Percentiles rank a stretch among this genome's conserved stretches.
Conservation (phyloP, 2,113 vertebrate species). For the Nothocercus julius region DNA sequence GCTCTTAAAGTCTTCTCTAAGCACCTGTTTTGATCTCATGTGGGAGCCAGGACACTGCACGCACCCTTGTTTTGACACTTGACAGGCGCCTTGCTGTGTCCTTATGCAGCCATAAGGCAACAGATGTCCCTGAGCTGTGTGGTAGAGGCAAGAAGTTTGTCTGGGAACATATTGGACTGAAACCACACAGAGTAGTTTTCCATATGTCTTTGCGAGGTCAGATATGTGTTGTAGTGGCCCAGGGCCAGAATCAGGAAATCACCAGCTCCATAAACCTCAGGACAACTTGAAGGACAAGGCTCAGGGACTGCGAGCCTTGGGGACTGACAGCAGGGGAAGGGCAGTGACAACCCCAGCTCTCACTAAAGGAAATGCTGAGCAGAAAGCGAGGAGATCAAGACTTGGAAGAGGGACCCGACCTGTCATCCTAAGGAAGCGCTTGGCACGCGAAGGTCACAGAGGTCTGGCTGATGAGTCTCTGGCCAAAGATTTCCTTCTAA, state of each 20-base stretch:
- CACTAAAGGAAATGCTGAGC: background rate
- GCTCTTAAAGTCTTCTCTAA: background rate
- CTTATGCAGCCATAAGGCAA: fast-evolving
- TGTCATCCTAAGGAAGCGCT: background rate
- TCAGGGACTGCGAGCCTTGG: background rate
- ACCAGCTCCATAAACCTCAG: background rate
- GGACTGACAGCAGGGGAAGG: background rate
- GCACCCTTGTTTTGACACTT: background rate
- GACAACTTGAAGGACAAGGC: background rate
- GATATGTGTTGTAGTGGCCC: background rate
- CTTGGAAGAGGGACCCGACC: background rate
- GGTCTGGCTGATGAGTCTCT: background rate
- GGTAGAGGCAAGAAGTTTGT: background rate
- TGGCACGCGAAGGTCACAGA: background rate
- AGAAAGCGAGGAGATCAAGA: background rate
- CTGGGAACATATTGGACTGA: background rate
- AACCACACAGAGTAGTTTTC: background rate
- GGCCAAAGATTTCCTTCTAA: background rate
- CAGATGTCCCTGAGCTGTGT: background rate
- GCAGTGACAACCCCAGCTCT: background rate
- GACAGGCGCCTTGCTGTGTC: background rate
- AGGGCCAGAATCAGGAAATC: background rate
- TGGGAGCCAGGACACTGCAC: background rate
- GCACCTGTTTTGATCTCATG: background rate
- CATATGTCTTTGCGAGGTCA: background rate